Conservation (phyloP, 2,888 invertebrate genomes). For the Sceliomorpha sp. region DNA sequence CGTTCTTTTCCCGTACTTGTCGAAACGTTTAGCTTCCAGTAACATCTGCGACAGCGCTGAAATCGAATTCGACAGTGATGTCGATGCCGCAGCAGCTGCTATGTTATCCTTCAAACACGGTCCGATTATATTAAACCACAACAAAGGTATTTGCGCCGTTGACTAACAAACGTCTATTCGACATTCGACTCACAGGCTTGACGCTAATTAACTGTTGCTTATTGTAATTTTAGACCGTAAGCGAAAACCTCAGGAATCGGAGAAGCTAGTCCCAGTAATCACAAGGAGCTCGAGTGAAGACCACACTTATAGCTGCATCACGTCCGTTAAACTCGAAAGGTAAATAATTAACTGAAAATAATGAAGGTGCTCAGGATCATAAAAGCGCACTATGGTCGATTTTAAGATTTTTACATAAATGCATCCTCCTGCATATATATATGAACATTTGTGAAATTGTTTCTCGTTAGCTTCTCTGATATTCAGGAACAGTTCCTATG, state of each 20-base stretch:
- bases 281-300: conserved; percentile 95
- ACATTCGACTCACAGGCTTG: too few relatives aligned
- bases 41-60: conserved; percentile 73
- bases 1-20: conserved; percentile 91
- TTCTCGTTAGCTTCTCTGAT: too few relatives aligned
- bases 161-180: too few relatives aligned
- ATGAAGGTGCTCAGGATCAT: too few relatives aligned
- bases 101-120: conserved; percentile 94
- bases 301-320: conserved; percentile 90
- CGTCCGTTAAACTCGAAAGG: conserved; percentile 75
- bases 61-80: conserved; percentile 84
- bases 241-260: conserved; percentile 69
- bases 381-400: too few relatives aligned
- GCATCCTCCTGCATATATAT: too few relatives aligned
- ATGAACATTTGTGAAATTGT: too few relatives aligned
- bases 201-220: too few relatives aligned
- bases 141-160: conserved; percentile 77
- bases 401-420: too few relatives aligned
- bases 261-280: conserved; percentile 84
- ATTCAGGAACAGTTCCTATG: too few relatives aligned
- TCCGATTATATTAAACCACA: conserved; percentile 83
- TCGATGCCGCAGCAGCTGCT: conserved; percentile 90
- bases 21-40: conserved; percentile 84
- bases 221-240: conserved; percentile 69
- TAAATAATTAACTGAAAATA: too few relatives aligned